Conservation (phyloP, 2,113 vertebrate species). For the Rhipidura dahli region DNA sequence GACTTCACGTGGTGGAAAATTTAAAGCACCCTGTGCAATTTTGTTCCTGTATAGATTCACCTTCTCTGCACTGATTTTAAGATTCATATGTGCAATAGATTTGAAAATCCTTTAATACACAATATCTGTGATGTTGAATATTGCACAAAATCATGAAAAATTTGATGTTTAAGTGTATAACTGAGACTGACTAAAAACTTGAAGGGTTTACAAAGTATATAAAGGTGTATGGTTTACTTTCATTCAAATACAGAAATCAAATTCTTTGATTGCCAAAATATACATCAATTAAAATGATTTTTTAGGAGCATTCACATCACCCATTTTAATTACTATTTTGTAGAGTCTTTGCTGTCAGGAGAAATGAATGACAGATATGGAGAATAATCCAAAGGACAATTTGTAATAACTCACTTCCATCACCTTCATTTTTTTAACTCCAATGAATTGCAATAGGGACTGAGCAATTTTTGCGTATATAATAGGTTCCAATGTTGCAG, state of each 20-base stretch:
- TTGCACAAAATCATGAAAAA: not conserved
- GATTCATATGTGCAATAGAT: not conserved
- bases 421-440: not conserved
- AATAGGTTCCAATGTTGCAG: no score
- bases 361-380: not conserved
- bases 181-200: not conserved
- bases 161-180: not conserved
- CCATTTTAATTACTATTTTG: not conserved
- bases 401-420: not conserved
- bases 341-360: not conserved
- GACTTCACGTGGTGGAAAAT: not conserved
- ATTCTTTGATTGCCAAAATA: not conserved
- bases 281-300: not conserved
- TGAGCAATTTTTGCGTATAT: not conserved
- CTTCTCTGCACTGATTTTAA: not conserved
- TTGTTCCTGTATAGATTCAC: not conserved
- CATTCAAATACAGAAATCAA: not conserved
- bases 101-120: not conserved
- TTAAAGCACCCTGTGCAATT: not conserved
- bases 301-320: not conserved
- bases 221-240: not conserved
- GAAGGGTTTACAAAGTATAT: not conserved
- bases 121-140: not conserved
- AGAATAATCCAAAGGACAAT: not conserved
- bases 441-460: not conserved